Conservation (phyloP, 2,888 invertebrate genomes). For the Pasiphila rectangulata region DNA sequence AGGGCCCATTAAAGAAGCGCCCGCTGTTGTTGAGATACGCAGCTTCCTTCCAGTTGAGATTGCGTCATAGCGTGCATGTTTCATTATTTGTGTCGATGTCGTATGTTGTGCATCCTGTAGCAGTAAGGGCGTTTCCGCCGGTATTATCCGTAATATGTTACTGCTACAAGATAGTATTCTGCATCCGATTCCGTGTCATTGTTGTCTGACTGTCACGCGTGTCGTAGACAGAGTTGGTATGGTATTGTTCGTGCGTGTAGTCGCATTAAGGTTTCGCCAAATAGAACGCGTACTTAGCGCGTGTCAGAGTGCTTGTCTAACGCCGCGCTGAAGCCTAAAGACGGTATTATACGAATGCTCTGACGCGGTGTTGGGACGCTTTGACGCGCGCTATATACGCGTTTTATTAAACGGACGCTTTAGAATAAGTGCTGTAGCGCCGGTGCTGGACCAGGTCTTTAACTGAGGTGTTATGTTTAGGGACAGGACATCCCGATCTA, state of each 20-base stretch:
- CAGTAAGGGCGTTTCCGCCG: slow-evolving; percentile 25
- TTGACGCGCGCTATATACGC: too few species aligned
- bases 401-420: slow-evolving; percentile 36
- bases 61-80: slow-evolving; percentile 29
- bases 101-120: slow-evolving; percentile 35
- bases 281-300: too few species aligned
- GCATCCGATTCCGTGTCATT: slow-evolving; percentile 34
- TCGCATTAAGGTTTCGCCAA: too few species aligned
- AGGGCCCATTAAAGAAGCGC: slow-evolving; percentile 13
- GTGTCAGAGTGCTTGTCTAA: too few species aligned
- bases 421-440: slow-evolving; percentile 45
- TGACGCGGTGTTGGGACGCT: too few species aligned
- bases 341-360: too few species aligned
- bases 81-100: slow-evolving; percentile 28
- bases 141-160: slow-evolving; percentile 14
- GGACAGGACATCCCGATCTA: slow-evolving; percentile 98
- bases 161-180: slow-evolving; percentile 36
- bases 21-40: slow-evolving; percentile 21
- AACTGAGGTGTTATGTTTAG: slow-evolving; percentile 78
- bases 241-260: slow-evolving; percentile 37
- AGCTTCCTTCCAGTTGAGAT: slow-evolving; percentile 26
- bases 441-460: slow-evolving; percentile 39
- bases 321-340: too few species aligned
- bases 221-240: slow-evolving; percentile 51
- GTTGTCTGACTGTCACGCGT: slow-evolving; percentile 39